Evolutionary conservation across 2,113 vertebrate species (phyloP).

Genomic region (Notothenia rossii): DNA sequence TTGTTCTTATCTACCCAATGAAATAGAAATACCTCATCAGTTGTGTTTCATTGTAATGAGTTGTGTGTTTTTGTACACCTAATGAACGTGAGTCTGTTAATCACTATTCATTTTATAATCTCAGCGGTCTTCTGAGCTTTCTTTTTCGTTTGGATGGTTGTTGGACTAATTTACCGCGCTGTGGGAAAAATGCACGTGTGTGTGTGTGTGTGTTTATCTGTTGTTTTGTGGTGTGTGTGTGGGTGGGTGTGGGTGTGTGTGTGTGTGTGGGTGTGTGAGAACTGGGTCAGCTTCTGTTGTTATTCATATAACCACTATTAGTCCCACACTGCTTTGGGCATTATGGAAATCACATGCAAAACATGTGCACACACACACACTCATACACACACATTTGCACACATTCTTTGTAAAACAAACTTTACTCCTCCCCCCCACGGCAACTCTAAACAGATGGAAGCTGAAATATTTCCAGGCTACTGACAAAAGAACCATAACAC

Average conservation of each 20-base stretch:
- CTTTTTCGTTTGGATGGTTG: no score
- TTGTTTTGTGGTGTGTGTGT: constrained; percentile 23
- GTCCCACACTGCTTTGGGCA: constrained; percentile 11
- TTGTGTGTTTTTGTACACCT: no score
- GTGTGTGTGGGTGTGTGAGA: constrained; percentile 37
- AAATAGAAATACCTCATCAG: neutral
- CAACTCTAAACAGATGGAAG: neutral
- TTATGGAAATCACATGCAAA: constrained; percentile 61
- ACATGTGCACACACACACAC: neutral
- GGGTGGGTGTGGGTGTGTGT: constrained; percentile 31
- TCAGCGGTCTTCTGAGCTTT: neutral
- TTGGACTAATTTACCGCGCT: no score
- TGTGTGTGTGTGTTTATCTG: neutral
- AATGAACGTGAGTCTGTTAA: neutral
- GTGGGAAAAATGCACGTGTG: neutral
- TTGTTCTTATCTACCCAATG: no score
- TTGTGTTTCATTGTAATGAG: neutral
- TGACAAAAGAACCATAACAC: neutral
- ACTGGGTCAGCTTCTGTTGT: constrained; percentile 67
- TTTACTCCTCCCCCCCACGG: neutral
- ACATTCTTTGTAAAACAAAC: constrained; percentile 1
- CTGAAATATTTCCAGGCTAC: neutral
- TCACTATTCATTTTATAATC: no score
- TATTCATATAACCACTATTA: constrained; percentile 39
- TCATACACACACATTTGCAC: constrained; percentile 32